Evolutionary conservation across 2,888 invertebrate genomes (phyloP).

Genomic region (Chromoteleia sp.): DNA sequence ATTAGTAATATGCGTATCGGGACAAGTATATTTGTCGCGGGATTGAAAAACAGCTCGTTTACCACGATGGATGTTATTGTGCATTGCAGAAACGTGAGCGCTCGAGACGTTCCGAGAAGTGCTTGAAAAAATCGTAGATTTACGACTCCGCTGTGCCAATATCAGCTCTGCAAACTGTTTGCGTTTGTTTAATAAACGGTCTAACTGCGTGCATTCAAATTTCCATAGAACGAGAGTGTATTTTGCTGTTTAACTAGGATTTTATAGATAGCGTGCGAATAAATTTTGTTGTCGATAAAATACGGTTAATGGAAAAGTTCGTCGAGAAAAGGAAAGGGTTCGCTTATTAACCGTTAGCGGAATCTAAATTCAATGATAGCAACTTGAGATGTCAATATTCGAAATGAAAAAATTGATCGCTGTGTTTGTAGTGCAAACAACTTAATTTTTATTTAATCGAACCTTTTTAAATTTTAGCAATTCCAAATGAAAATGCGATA

Average conservation of each 20-base stretch:
- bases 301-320: too few relatives aligned
- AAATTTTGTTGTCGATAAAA: too few relatives aligned
- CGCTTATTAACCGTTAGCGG: too few relatives aligned
- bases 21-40: conserved; percentile 19
- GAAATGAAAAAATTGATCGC: too few relatives aligned
- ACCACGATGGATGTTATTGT: conserved; percentile 41
- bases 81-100: conserved; percentile 33
- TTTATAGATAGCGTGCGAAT: too few relatives aligned
- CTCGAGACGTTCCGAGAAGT: conserved; percentile 32
- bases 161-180: conserved; percentile 30
- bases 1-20: conserved; percentile 40
- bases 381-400: too few relatives aligned
- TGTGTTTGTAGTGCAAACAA: too few relatives aligned
- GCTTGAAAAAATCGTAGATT: conserved; percentile 32
- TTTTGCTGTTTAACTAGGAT: neutral
- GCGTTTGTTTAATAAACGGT: conserved; percentile 20
- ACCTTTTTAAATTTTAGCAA: too few relatives aligned
- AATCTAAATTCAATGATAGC: too few relatives aligned
- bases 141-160: conserved; percentile 33
- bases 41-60: conserved; percentile 51
- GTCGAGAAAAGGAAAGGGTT: too few relatives aligned
- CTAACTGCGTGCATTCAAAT: conserved; percentile 22
- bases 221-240: neutral
- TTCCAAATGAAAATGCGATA: too few relatives aligned
- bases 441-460: too few relatives aligned